These are phyloP conservation scores for Bothrops jararaca DNA, from an alignment of 2,113 vertebrate species.

Conservation along the genomic window DNA sequence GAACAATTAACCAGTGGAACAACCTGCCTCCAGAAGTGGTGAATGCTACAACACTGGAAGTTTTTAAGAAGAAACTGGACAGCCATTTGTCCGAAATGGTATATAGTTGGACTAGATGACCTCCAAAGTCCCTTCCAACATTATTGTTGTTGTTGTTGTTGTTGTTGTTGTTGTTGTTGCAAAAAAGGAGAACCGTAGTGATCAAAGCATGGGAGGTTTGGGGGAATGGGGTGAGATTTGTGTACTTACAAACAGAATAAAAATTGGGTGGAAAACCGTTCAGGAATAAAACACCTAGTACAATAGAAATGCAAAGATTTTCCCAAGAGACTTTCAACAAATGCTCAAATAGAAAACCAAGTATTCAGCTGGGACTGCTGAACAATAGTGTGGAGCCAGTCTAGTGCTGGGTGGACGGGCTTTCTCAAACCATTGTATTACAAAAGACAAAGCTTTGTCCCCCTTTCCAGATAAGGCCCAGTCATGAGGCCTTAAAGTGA, in stretches of 20 bases:
- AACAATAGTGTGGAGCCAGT: background rate
- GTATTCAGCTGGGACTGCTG: background rate
- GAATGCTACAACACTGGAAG: no score
- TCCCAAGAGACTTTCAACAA: background rate
- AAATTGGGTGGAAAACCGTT: background rate
- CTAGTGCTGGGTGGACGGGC: background rate
- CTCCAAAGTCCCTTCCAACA: no score
- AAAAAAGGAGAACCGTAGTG: background rate
- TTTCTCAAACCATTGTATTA: background rate
- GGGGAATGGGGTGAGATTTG: background rate
- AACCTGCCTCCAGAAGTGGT: no score
- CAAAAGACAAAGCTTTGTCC: background rate
- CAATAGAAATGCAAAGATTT: background rate
- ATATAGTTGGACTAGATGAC: no score
- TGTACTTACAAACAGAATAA: background rate
- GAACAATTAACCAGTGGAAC: no score
- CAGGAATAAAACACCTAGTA: background rate
- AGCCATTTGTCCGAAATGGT: no score
- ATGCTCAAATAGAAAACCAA: background rate
- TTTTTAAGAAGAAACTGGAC: no score
- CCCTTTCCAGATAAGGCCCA: background rate
- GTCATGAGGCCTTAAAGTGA: background rate
- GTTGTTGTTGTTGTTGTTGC: fast-evolving
- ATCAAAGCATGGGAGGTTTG: background rate
- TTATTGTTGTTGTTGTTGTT: no score